Base-by-base conservation (phyloP, 2,888 invertebrate species). In the Stomorhina lunata region DNA sequence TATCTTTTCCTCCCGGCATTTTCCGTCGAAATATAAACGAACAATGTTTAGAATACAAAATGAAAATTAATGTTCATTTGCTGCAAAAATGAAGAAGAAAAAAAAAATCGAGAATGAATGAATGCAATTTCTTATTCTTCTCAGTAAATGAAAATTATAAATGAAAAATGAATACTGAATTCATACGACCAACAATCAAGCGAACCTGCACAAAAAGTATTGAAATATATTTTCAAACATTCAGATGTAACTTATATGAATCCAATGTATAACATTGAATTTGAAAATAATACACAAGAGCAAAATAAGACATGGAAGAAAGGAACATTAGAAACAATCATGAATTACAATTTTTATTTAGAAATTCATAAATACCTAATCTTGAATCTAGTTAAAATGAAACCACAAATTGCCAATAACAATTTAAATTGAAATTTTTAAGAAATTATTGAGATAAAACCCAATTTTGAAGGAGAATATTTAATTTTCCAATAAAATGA, bases 21-120 rank as follows among this genome's bases (percentile, higher is more conserved):
- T 25, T 61, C 59, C 68, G 57, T 29, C 37, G 32, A 57, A 55
- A 53, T 53, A 45, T 40, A 9, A 59, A 43, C 37, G 29, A 43
- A 53, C 43, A 69, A 69, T 80, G 61, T 45, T 68, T 72, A 22
- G 81, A 77, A 81, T 81, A 77, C 77, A 12, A 77, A 81, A 77
- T 77, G 55, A 65, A 71, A 61, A 71, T 72, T 71, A 59, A 72
- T 81, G 76, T 45, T 48, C 61, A 57, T 69, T 71, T 57, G 22
- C 34, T 22, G 25, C 10, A 61, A 40, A 48, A 53, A 32, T n/a
- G n/a, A n/a, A 43, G 9, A 4, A 50, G 10, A 20, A 6, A 5
- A 17, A 22, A 48, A 22, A 48, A 48, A 48, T 22, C 48, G 20
- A 22, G 12, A 12, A 10, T 22, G 17, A 50, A 61, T 71, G 53